Percentiles rank a stretch among this genome's conserved stretches.
These are phyloP conservation scores for Tapirus terrestris DNA, from an alignment of 2,113 vertebrate species.

Conservation along the genomic window DNA sequence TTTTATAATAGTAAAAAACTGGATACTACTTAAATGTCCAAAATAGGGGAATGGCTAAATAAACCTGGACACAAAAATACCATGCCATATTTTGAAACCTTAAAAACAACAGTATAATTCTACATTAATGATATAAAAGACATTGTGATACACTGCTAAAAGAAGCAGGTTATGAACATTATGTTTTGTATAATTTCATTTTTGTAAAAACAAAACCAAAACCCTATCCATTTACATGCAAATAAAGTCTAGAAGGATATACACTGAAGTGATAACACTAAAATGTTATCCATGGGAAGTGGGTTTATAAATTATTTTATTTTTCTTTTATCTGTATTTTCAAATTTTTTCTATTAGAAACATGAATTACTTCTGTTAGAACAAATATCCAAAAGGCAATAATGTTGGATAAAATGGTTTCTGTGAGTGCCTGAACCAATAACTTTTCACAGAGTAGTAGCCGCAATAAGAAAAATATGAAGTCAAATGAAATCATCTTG, in stretches of 20 bases:
- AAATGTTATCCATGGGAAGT: background rate
- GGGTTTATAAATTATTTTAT: background rate
- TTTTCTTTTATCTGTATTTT: slow-evolving; percentile 35
- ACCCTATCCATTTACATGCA: background rate
- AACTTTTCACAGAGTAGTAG: background rate
- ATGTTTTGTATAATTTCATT: background rate
- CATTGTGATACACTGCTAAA: background rate
- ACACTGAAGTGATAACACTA: background rate
- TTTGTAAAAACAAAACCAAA: slow-evolving; percentile 31
- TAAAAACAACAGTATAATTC: background rate
- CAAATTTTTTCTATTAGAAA: slow-evolving; percentile 29
- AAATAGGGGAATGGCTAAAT: background rate
- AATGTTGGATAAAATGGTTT: background rate
- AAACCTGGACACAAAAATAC: background rate
- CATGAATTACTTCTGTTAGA: background rate
- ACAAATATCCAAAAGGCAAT: slow-evolving; percentile 30
- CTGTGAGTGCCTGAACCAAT: background rate
- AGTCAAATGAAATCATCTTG: background rate
- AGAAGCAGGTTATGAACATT: slow-evolving; percentile 25
- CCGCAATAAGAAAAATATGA: slow-evolving; percentile 2
- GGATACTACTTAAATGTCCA: background rate
- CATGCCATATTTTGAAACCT: background rate
- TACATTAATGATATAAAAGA: background rate
- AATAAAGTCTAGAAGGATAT: slow-evolving; percentile 21
- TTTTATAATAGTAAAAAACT: background rate